Base-by-base conservation (phyloP, 2,888 invertebrate species). In the Eudasyphora cyanicolor region DNA sequence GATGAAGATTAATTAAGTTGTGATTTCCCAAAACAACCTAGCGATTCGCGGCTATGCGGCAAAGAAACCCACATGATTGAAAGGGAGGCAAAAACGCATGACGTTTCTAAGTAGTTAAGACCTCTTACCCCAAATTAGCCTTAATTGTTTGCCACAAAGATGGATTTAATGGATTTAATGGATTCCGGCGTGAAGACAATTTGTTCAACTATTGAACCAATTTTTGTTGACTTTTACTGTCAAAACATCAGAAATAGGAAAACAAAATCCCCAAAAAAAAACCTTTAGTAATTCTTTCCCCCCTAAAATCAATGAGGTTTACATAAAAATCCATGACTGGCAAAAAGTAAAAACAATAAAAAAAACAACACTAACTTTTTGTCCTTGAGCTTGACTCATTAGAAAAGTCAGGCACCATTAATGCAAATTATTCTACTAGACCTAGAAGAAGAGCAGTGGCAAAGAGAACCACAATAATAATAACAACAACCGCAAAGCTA, bases 351-450 rank as follows among this genome's bases (percentile, higher is more conserved):
- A 32, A 35, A 17, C 32, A 35, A 17, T 17, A 62, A 1, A 21
- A 24, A 1, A 12, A 57, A 57, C 2, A 24, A 2, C 57, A 8
- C 1, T 1, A 57, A 80, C 62, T 42, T 29, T 67, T 54, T 67
- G 51, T 74, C 69, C 77, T 69, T 82, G 67, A 64, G 64, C 42
- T 82, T 73, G 57, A 69, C 73, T 82, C 74, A 29, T 42, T 54
- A 82, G 49, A 74, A 57, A 60, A 60, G 57, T 57, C 32, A 38
- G 57, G 38, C 82, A 69, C 57, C 60, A 69, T 67, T 77, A 74
- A 82, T 74, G 69, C 71, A 73, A 76, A 74, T 57, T 64, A 64
- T 35, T 38, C 35, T 27, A 5, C 1, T 27, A 57, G 24, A 12
- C 57, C 21, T 57, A 27, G 24, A 57, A 2, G 24, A 12, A 7